Conservation (phyloP, 2,113 vertebrate species). For the Alexandromys fortis region DNA sequence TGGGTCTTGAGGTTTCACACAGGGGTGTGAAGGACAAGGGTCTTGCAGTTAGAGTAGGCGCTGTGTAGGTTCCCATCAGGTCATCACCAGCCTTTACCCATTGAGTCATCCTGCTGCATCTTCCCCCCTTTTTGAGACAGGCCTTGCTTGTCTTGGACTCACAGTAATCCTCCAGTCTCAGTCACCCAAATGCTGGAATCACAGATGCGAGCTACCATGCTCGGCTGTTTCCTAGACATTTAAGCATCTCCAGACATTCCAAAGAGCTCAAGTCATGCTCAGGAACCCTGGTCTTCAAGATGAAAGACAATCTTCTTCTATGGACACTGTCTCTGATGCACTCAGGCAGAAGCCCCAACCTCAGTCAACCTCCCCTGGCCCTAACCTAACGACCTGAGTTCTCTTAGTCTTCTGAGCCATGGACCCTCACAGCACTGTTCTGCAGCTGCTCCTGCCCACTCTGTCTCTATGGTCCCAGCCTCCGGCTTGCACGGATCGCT, state of each 20-base stretch:
- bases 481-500: neutral
- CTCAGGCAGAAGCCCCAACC: neutral
- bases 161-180: neutral
- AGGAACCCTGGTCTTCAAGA: conserved; percentile 85
- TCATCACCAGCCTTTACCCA: neutral
- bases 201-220: neutral
- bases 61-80: neutral
- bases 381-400: neutral
- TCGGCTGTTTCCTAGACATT: neutral
- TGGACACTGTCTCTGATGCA: neutral
- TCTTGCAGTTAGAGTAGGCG: too few species aligned
- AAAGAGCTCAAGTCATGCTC: neutral
- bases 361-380: neutral
- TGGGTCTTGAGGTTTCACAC: neutral
- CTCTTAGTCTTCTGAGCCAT: neutral
- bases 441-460: neutral
- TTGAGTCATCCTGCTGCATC: neutral
- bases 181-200: neutral
- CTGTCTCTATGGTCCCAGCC: neutral
- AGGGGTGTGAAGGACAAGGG: neutral
- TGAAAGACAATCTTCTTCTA: conserved; percentile 91
- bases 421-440: neutral
- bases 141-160: neutral
- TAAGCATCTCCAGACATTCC: neutral
- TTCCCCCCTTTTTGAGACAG: neutral